phyloP scores from a whole-genome alignment of 2,797 vertebrate species.

The Tenualosa ilisha region DNA sequence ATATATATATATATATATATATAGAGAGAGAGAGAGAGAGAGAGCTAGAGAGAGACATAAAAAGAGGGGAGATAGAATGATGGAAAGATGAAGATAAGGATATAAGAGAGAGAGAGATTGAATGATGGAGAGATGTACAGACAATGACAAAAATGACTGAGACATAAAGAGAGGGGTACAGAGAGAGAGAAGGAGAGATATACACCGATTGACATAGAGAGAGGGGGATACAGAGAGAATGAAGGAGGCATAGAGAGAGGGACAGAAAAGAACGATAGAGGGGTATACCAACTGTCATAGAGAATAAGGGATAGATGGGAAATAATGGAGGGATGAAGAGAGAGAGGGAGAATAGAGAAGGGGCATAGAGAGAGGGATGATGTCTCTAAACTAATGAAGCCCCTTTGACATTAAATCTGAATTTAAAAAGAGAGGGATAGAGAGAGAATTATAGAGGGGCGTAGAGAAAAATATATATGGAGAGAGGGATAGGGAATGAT shows the following conservation, averaged over 20 bases:
- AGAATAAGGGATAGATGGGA: not conserved
- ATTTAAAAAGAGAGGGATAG: not conserved
- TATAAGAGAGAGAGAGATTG: not conserved
- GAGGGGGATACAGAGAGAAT: not conserved
- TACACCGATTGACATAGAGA: not conserved
- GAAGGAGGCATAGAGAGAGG: not conserved
- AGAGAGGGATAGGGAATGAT: not conserved
- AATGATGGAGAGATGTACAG: not conserved
- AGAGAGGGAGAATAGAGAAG: constrained; percentile 39
- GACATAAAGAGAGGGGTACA: not conserved
- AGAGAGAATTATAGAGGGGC: not conserved
- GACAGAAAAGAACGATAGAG: not conserved
- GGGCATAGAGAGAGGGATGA: no score
- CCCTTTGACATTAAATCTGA: no score
- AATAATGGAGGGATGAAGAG: no score
- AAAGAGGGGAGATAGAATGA: not conserved
- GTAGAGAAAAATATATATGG: not conserved
- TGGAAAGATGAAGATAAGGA: not conserved
- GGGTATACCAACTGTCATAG: not conserved
- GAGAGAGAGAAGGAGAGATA: not conserved
- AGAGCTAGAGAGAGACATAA: no score
- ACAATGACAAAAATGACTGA: no score
- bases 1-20: no score
- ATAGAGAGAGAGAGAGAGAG: not conserved
- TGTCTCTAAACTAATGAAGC: constrained; percentile 11